A percentile compares a stretch with the other conserved stretches of the same genome.
Conservation (phyloP, 2,888 invertebrate genomes). For the Caenorhabditis drosophilae region DNA sequence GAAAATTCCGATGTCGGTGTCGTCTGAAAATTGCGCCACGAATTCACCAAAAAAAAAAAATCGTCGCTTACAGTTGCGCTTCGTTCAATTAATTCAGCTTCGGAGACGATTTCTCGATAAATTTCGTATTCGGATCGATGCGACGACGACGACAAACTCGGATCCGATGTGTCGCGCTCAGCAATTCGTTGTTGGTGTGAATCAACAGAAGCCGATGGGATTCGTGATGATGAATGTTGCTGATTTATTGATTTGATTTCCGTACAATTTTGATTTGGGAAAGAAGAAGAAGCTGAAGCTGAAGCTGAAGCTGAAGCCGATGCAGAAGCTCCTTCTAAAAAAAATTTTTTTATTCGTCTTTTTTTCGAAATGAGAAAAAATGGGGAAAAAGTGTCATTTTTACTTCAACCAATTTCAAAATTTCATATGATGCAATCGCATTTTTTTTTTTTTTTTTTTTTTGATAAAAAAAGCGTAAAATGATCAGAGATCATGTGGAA, state of each 20-base stretch:
- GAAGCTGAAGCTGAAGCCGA: not conserved
- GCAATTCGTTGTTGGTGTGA: not conserved
- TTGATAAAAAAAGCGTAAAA: not conserved
- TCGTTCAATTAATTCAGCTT: conserved; percentile 39
- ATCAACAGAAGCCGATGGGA: not conserved
- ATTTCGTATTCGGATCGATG: conserved; percentile 44
- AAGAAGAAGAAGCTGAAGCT: too few species aligned
- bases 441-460: too few species aligned
- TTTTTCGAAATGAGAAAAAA: too few species aligned
- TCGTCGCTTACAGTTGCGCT: conserved; percentile 32
- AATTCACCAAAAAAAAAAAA: too few species aligned
- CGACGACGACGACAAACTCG: not conserved
- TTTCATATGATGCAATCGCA: not conserved
- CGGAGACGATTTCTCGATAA: conserved; percentile 47
- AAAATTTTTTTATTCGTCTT: too few species aligned
- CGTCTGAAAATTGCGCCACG: conserved; percentile 14
- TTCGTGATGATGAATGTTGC: conserved; percentile 1
- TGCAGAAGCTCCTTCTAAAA: too few species aligned
- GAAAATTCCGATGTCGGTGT: conserved; percentile 40
- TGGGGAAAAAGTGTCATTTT: too few species aligned
- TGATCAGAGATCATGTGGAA: too few species aligned
- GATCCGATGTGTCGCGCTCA: not conserved
- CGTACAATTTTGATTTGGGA: not conserved
- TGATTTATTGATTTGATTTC: not conserved
- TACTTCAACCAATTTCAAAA: too few species aligned